Conservation (phyloP, 2,888 invertebrate species). For the Iselma pallidipennis region DNA sequence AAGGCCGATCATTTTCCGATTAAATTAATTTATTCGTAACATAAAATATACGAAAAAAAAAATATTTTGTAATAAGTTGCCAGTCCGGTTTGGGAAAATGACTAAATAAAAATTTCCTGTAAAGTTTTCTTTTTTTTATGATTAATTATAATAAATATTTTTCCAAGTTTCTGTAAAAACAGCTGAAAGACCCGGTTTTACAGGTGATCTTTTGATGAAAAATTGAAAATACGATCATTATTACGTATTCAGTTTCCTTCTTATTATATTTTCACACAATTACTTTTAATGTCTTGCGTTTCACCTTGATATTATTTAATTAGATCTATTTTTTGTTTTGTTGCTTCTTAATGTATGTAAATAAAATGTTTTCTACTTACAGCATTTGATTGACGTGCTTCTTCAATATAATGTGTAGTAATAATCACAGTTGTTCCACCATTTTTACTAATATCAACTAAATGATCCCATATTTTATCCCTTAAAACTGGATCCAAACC, state of each 20-base stretch:
- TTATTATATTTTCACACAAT: background rate
- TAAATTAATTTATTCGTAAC: too few relatives aligned
- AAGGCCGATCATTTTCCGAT: too few relatives aligned
- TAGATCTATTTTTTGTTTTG: background rate
- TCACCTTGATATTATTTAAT: background rate
- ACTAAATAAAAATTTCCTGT: too few relatives aligned
- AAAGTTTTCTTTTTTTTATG: too few relatives aligned
- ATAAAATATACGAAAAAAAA: too few relatives aligned
- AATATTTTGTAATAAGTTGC: too few relatives aligned
- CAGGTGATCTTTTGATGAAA: too few relatives aligned
- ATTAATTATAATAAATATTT: too few relatives aligned
- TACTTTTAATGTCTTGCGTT: too few relatives aligned
- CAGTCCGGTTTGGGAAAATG: too few relatives aligned
- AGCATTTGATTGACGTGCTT: constrained; percentile 79
- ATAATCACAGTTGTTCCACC: constrained; percentile 93
- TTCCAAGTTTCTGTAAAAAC: too few relatives aligned
- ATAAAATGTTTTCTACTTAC: constrained; percentile 57
- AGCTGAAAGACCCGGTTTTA: too few relatives aligned
- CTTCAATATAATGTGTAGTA: constrained; percentile 95
- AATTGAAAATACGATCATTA: background rate
- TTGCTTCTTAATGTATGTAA: background rate
- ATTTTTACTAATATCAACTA: constrained; percentile 86
- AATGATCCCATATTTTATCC: constrained; percentile 93
- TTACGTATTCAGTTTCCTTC: background rate
- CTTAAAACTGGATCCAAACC: constrained; percentile 89